phyloP scores from a whole-genome alignment of 2,888 invertebrate species.

The Aporophyla nigra region DNA sequence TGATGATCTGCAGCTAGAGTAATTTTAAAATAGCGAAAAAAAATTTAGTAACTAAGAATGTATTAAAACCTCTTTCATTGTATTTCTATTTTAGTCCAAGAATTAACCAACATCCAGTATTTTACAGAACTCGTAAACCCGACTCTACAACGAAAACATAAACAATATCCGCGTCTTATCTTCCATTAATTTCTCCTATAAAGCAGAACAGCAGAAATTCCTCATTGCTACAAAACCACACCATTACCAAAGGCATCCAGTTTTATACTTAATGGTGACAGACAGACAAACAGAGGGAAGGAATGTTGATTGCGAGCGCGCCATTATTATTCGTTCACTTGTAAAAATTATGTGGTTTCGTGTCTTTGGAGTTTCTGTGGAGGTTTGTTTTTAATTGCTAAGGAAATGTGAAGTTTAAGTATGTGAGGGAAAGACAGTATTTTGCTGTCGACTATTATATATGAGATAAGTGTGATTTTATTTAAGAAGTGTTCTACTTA shows the following conservation, averaged over 20 bases:
- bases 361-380: not conserved
- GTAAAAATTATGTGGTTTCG: constrained; percentile 52
- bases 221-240: constrained; percentile 32
- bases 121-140: not conserved
- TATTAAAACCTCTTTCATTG: not conserved
- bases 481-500: too few species aligned
- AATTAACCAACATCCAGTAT: not conserved
- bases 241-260: constrained; percentile 47
- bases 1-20: not conserved
- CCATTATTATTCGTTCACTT: constrained; percentile 49
- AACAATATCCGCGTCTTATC: constrained; percentile 31
- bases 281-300: constrained; percentile 42
- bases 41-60: too few species aligned
- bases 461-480: too few species aligned
- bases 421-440: too few species aligned
- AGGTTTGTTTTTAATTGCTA: not conserved
- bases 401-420: not conserved
- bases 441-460: too few species aligned
- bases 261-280: constrained; percentile 57
- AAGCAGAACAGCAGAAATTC: constrained; percentile 43
- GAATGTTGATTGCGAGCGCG: constrained; percentile 63
- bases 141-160: constrained; percentile 4
- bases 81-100: not conserved
- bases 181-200: constrained; percentile 21
- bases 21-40: not conserved